Evolutionary conservation across 2,797 vertebrate genomes (phyloP).

Genomic region (Rhincodon typus): DNA sequence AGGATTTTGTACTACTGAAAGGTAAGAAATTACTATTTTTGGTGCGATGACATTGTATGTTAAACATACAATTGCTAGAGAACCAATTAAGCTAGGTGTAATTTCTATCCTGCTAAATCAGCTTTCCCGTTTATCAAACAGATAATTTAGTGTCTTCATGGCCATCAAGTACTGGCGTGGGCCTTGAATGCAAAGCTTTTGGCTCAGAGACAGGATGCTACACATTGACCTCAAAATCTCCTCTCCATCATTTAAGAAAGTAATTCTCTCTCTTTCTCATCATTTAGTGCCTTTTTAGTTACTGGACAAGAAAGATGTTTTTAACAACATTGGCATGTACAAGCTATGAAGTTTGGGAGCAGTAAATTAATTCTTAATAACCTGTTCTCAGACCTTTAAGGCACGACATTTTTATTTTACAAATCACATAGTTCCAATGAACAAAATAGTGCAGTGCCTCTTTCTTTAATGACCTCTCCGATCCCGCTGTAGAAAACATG

Average conservation of each 20-base stretch:
- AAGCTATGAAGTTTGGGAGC: not conserved
- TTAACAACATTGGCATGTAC: not conserved
- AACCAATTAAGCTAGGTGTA: not conserved
- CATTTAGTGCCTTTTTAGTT: not conserved
- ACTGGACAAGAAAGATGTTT: not conserved
- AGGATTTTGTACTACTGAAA: not conserved
- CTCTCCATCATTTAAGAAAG: no score
- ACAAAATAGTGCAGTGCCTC: not conserved
- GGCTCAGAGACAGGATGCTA: no score
- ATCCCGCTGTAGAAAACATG: not conserved
- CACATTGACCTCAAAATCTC: no score
- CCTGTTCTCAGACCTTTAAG: not conserved
- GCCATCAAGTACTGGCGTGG: no score
- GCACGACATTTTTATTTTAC: not conserved
- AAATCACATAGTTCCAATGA: not conserved
- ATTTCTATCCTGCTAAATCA: not conserved
- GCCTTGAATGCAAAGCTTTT: no score
- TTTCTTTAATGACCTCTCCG: not conserved
- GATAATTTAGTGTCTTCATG: not conserved
- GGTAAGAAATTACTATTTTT: not conserved
- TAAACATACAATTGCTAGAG: not conserved
- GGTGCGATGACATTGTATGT: not conserved
- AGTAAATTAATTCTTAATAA: not conserved
- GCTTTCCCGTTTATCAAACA: not conserved
- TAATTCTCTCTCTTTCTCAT: not conserved